Evolutionary conservation across 2,888 invertebrate species (phyloP), one percentile per base, ranked within the genome.

Genomic region (Minunthozetes semirufus): DNA sequence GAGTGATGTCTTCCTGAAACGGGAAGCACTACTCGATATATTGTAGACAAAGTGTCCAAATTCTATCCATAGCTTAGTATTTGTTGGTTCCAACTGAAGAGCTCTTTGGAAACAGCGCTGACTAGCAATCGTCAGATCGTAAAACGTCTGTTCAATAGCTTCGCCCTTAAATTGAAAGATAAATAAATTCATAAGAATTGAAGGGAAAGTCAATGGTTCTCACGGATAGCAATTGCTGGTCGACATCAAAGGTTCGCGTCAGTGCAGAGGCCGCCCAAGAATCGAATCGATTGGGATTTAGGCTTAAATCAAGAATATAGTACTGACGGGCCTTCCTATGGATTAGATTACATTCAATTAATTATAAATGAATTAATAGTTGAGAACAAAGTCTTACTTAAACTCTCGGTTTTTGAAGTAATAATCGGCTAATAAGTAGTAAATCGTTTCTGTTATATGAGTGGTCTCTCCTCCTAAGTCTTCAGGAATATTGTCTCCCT

Each of bases 261-360:
- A 96, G 85, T 0, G 94, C 93, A 82, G 95, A 87, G 73, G 92
- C 90, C 0, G 94, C 94, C 96, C 96, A 96, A 0, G 96, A 92
- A 84, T 94, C 93, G 76, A 94, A 87, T 72, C 95, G 86, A 73
- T 86, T 85, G 0, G 89, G 90, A 83, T 91, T 90, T 42, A 92
- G 86, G 78, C 91, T 89, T 29, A 96, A 85, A 83, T 97, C 96
- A 79, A 90, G 84, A 74, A 89, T 86, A 82, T 93, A 95, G 82
- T 89, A 93, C 80, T 90, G 89, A 2, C 91, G 87, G 15, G 93
- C 91, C 81, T 88, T 87, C 75, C 83, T 83, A 78, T 11, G 78
- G 76, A 56, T 61, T 38, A 59, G 25, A 27, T 70, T 56, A 76
- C 75, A 50, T 61, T 22, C 53, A 71, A 72, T 56, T 27, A 15